These are phyloP conservation scores for Portevinia maculata DNA, from an alignment of 2,888 invertebrate genomes.

Conservation along the genomic window DNA sequence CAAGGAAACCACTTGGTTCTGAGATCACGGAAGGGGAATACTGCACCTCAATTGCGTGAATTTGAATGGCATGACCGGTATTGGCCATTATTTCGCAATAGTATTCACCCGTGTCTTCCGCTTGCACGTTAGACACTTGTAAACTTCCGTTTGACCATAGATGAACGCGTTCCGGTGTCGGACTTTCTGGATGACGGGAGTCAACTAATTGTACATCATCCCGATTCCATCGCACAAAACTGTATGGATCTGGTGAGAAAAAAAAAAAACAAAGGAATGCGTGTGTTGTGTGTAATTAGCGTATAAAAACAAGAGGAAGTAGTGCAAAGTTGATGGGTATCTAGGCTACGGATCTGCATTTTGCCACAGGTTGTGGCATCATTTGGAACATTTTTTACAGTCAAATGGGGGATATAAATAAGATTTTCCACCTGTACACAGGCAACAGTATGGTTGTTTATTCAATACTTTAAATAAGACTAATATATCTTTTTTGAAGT, in stretches of 20 bases:
- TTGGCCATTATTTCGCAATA: conserved; percentile 83
- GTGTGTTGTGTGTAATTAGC: conserved; percentile 48
- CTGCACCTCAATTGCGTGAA: conserved; percentile 90
- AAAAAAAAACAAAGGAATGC: conserved; percentile 22
- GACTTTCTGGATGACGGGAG: conserved; percentile 84
- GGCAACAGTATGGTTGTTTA: not conserved
- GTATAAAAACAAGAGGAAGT: conserved; percentile 46
- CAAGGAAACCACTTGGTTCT: conserved; percentile 88
- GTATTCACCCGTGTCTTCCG: conserved; percentile 84
- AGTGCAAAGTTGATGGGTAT: conserved; percentile 20
- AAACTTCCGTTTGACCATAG: conserved; percentile 89
- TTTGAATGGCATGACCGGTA: conserved; percentile 83
- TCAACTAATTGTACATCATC: conserved; percentile 86
- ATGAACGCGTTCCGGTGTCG: conserved; percentile 85
- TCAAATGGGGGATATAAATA: not conserved
- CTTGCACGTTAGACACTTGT: conserved; percentile 84
- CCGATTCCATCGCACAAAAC: conserved; percentile 89
- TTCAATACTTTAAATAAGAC: too few species aligned
- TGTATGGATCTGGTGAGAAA: conserved; percentile 83
- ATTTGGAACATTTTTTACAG: not conserved
- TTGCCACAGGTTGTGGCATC: not conserved
- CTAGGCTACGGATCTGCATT: conserved; percentile 14
- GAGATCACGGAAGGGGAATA: conserved; percentile 88
- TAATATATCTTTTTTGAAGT: too few species aligned
- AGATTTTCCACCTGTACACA: not conserved